Conservation (phyloP, 23 tunicate species). For the Oikopleura vanhoeffeni region DNA sequence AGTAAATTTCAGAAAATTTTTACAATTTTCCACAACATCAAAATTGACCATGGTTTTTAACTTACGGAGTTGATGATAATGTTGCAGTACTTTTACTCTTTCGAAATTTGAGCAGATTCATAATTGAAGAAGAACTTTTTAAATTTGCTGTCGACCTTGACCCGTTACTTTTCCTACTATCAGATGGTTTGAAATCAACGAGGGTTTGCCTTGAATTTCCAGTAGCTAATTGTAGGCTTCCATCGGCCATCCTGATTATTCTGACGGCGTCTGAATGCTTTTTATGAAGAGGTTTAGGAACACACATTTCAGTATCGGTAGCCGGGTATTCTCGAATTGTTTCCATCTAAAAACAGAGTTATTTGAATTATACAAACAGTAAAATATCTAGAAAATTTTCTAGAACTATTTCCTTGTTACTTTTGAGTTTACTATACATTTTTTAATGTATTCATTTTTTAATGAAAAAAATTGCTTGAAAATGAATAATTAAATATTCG, state of each 20-base stretch:
- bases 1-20: not conserved
- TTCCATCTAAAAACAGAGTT: not conserved
- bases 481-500: too few species aligned
- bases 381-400: too few species aligned
- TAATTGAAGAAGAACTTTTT: not conserved
- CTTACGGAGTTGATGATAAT: not conserved
- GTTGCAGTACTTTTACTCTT: not conserved
- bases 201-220: not conserved
- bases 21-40: not conserved
- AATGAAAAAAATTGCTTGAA: too few species aligned
- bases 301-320: not conserved
- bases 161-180: not conserved
- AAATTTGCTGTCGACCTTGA: not conserved
- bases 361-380: too few species aligned
- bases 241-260: constrained; percentile 4
- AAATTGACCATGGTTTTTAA: not conserved
- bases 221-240: not conserved
- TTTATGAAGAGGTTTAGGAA: not conserved
- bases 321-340: constrained; percentile 10
- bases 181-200: not conserved
- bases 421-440: too few species aligned
- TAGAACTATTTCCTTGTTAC: too few species aligned
- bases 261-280: not conserved
- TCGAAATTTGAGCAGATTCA: not conserved
- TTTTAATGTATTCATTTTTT: too few species aligned